Base-by-base conservation (phyloP, 2,797 vertebrate species). In the Botia kubotai region DNA sequence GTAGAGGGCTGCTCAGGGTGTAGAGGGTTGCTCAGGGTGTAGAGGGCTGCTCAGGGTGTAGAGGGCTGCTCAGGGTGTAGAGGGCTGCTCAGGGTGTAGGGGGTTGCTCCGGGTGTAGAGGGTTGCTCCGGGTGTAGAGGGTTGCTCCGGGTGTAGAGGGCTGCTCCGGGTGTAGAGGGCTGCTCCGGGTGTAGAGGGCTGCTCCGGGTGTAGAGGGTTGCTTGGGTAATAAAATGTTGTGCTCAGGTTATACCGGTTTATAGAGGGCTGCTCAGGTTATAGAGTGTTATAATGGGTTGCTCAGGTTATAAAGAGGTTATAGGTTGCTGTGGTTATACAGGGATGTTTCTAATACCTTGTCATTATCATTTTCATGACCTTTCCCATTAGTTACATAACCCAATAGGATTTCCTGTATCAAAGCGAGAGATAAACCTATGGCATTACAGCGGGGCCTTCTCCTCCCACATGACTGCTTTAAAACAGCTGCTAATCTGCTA, bases 401-500 rank as follows among this genome's bases (percentile, higher is more conserved):
- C 13, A 53, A 43, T n/a, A n/a, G 4, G 46, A 65, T 62, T 72
- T 72, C 57, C 43, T 63, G 46, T 53, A 26, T 11, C 52, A 1
- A 6, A 55, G 19, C 14, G 52, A 43, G 65, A 16, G 33, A 65
- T 72, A 65, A 72, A 72, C 46, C 48, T n/a, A 72, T 72, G 63
- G 53, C 69, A 53, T 72, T 36, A 14, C 3, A 60, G 26, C 29
- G 39, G 33, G 11, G 7, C 16, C 29, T 29, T 16, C 29, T 29
- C 23, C 14, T 14, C 29, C 63, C 58, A n/a, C 19, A 43, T 72
- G 48, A 65, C 58, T 72, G 48, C 11, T 19, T 48, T 70, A 33
- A 72, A 79, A 63, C 57, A 53, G 23, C 46, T 65, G 46, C 58
- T 72, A 21, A 43, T 79, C 58, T 79, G 68, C 65, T 72, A 26